Percentiles rank a stretch among this genome's conserved stretches.
These are phyloP conservation scores for Biston stratarius DNA, from an alignment of 2,888 invertebrate genomes.

Conservation along the genomic window DNA sequence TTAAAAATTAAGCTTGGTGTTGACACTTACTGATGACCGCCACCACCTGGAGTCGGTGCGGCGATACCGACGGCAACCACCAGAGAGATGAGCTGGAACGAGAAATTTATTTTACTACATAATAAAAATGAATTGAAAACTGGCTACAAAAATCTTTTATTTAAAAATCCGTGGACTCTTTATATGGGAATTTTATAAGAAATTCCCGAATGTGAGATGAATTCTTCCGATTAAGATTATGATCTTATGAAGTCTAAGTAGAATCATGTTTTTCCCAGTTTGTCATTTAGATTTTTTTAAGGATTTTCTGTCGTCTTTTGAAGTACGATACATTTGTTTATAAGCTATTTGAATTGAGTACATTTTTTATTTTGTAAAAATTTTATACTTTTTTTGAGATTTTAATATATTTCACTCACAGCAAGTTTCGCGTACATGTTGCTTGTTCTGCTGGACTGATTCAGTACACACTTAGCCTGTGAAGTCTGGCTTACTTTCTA, in stretches of 20 bases:
- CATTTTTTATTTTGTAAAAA: background rate
- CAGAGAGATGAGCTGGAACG: conserved; percentile 71
- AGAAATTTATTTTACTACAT: conserved; percentile 5
- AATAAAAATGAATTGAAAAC: background rate
- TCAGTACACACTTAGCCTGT: conserved; percentile 68
- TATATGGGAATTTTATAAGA: no score
- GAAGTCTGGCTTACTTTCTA: conserved; percentile 75
- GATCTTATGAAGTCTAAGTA: no score
- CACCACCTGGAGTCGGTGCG: conserved; percentile 72
- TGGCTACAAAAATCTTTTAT: no score
- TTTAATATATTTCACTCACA: conserved; percentile 64
- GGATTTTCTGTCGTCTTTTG: no score
- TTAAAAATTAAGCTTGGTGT: background rate
- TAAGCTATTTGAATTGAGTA: no score
- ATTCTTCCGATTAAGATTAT: no score
- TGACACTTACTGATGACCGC: conserved; percentile 72
- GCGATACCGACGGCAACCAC: conserved; percentile 70
- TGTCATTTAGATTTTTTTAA: no score
- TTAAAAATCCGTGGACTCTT: no score
- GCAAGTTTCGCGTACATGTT: conserved; percentile 84
- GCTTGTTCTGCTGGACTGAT: conserved; percentile 79
- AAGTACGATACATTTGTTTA: no score
- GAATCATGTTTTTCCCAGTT: no score
- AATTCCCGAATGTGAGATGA: no score
- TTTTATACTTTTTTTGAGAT: background rate